These are phyloP conservation scores for Archilochus colubris DNA, from an alignment of 2,113 vertebrate genomes.

Conservation along the genomic window DNA sequence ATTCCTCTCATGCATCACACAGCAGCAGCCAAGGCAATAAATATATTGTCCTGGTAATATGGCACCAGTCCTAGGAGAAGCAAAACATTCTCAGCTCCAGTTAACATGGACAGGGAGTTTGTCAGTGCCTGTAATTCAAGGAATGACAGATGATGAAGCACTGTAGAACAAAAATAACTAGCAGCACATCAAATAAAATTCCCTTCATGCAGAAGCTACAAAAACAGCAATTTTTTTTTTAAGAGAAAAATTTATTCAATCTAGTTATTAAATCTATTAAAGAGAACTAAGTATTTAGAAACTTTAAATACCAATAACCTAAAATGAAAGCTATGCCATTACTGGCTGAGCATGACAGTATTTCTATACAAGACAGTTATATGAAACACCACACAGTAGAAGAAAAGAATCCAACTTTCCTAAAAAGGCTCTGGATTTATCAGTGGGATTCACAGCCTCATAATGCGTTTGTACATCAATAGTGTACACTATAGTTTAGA, in stretches of 20 bases:
- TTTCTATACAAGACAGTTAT: not conserved
- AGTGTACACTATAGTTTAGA: not conserved
- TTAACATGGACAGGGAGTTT: not conserved
- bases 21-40: constrained; percentile 27
- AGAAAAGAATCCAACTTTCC: not conserved
- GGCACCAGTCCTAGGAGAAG: not conserved
- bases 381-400: not conserved
- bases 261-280: too few species aligned
- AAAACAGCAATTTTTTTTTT: not conserved
- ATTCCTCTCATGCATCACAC: constrained; percentile 29
- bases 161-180: not conserved
- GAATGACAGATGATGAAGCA: not conserved
- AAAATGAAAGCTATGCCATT: not conserved
- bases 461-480: not conserved
- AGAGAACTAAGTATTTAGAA: not conserved
- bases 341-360: not conserved
- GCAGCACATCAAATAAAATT: not conserved
- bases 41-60: not conserved
- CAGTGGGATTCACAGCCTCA: not conserved
- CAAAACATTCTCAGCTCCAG: not conserved
- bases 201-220: not conserved
- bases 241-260: too few species aligned
- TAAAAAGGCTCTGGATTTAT: not conserved
- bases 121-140: not conserved
- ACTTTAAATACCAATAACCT: not conserved